Evolutionary conservation across 2,888 invertebrate species (phyloP), one percentile per base, ranked within the genome.

Genomic region (Nomada ferruginata): DNA sequence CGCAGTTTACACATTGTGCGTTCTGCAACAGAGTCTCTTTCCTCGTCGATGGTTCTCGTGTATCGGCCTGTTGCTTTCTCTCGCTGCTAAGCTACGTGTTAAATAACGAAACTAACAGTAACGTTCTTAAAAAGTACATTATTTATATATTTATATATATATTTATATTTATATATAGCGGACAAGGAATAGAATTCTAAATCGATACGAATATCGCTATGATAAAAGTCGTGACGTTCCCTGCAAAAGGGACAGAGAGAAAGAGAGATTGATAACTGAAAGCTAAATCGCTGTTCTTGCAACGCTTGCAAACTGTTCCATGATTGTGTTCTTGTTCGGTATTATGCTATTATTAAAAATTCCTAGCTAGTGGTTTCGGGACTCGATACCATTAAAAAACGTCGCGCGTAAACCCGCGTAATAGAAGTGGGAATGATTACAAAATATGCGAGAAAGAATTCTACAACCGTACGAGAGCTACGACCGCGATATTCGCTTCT

Each of bases 341-440:
- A 83, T 79, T 76, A 82, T 61, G 60, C 64, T 82, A 83, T 85
- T 79, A 83, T 89, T 83, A 87, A 88, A 88, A 90, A 88, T 87
- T 75, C 84, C 82, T 85, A 87, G 83, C 85, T 86, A 87, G 79
- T 76, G 26, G 57, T 66, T 78, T 63, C 47, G 23, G 53, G 44
- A 57, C 52, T 70, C 57, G 78, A 71, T 59, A 60, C 57, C 74
- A 13, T 66, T 20, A 52, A 70, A 53, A 44, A 53, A 65, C 47
- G 13, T 23, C 29, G 59, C 47, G 71, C 60, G 75, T 26, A 78
- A 85, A 79, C 80, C 77, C 52, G 71, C 74, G 79, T 81, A 85
- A 88, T 85, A 88, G 71, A 88, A 88, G 86, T 86, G 78, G 91
- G 90, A 92, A 92, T 89, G 90, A 89, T 91, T 82, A 75, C 71